Evolutionary conservation across 2,888 invertebrate species (phyloP).

Genomic region (Platycnemis pennipes): DNA sequence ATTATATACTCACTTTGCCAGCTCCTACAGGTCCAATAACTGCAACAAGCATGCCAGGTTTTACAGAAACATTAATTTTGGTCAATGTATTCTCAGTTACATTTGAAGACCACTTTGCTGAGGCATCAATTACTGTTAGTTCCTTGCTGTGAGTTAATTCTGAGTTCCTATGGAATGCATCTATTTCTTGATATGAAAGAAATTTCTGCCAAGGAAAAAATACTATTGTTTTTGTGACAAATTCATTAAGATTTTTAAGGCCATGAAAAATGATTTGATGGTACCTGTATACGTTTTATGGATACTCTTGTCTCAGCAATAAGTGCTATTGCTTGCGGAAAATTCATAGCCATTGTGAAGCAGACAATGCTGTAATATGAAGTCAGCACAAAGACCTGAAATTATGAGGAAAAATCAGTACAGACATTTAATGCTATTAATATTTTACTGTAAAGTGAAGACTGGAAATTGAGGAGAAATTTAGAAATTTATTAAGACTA

Average conservation of each 20-base stretch:
- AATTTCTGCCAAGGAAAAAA: slow-evolving; percentile 80
- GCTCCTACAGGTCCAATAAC: slow-evolving; percentile 75
- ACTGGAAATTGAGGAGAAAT: not conserved
- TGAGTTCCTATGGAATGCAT: not conserved
- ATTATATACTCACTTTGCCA: slow-evolving; percentile 74
- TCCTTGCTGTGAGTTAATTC: slow-evolving; percentile 37
- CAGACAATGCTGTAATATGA: slow-evolving; percentile 60
- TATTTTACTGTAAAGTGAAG: not conserved
- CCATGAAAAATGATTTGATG: too few relatives aligned
- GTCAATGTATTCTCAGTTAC: slow-evolving; percentile 82
- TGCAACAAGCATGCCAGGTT: slow-evolving; percentile 78
- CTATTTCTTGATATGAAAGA: slow-evolving; percentile 81
- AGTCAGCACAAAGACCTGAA: slow-evolving; percentile 41
- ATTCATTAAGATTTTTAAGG: too few relatives aligned
- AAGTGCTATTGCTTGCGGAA: slow-evolving; percentile 76
- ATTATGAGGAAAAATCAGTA: slow-evolving; percentile 70
- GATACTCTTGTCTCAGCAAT: slow-evolving; percentile 79
- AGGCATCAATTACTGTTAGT: slow-evolving; percentile 71
- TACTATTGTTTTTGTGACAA: too few relatives aligned
- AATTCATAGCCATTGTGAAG: slow-evolving; percentile 49
- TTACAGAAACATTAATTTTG: slow-evolving; percentile 84
- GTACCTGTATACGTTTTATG: slow-evolving; percentile 72
- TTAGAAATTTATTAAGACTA: too few relatives aligned
- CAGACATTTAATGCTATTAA: slow-evolving; percentile 70
- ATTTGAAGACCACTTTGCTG: slow-evolving; percentile 73